Evolutionary conservation across 2,113 vertebrate species (phyloP), one percentile per base, ranked within the genome.

Genomic region (Zosterops japonicus): DNA sequence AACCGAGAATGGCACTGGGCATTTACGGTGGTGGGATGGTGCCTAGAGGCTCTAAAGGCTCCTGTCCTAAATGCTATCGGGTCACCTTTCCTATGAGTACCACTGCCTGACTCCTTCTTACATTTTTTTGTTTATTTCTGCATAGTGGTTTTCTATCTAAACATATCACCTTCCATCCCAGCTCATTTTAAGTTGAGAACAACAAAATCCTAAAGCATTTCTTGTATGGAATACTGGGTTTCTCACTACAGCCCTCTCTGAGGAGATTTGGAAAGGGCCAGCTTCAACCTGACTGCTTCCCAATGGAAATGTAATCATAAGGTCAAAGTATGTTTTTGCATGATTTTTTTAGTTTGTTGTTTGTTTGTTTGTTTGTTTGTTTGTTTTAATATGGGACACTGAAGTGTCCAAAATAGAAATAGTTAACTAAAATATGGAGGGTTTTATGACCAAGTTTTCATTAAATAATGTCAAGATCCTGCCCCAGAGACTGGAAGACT

Each of bases 301-400:
- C 23, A 39, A 3, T 17, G 22, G 19, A 89, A 74, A 61, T 33
- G 11, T 24, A 86, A 49, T 67, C 4, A 1, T 52, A 56, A 55
- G 33, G 11, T 49, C 27, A 23, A 72, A 65, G 7, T 4, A 1
- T 70, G 29, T 1, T 8, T 82, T 90, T 65, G 4, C 5, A 6
- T 46, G 0, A 1, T 15, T 25, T 55, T 49, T 53, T 15, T 7
- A 5, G 2, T 16, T 10, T 2, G 3, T 5, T 9, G 8, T 5
- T 28, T 22, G 46, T 57, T n/a, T 39, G 39, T 55, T 57, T n/a
- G n/a, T n/a, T n/a, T n/a, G n/a, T n/a, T n/a, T n/a, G n/a, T n/a
- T n/a, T 39, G 36, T 69, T 65, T 65, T 4, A 22, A 15, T 56
- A 14, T 3, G 33, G 9, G 21, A 67, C 12, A 24, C 18, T 33